phyloP scores from a whole-genome alignment of 2,113 vertebrate genomes.

The Synchiropus splendidus region DNA sequence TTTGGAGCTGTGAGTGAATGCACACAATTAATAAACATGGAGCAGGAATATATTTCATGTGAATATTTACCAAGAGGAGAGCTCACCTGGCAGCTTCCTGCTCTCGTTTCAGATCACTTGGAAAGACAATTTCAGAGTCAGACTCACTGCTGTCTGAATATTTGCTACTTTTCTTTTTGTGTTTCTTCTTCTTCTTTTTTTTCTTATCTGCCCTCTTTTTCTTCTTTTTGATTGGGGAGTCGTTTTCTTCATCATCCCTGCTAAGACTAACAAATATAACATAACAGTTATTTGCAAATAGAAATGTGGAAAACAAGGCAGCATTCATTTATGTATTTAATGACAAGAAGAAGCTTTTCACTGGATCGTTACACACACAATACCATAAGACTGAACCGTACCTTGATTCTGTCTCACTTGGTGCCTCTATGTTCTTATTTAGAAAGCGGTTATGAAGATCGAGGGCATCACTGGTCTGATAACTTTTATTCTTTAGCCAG shows the following conservation, averaged over 20 bases:
- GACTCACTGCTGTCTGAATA: slow-evolving; percentile 52
- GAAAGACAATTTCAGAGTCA: slow-evolving; percentile 55
- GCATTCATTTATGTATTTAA: background rate
- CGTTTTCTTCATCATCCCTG: slow-evolving; percentile 38
- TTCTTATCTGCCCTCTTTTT: slow-evolving; percentile 73
- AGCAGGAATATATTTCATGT: background rate
- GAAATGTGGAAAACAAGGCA: background rate
- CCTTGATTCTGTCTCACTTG: slow-evolving; percentile 33
- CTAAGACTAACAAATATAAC: slow-evolving; percentile 15
- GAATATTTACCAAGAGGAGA: background rate
- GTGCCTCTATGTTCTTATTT: slow-evolving; percentile 30
- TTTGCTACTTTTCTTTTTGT: slow-evolving; percentile 52
- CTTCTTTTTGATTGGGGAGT: slow-evolving; percentile 58
- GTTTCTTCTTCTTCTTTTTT: slow-evolving; percentile 73
- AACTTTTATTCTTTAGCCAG: slow-evolving; percentile 88
- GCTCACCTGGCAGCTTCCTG: slow-evolving; percentile 30
- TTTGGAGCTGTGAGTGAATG: slow-evolving; percentile 30
- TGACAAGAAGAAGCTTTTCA: background rate
- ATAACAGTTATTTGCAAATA: background rate
- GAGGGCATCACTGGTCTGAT: slow-evolving; percentile 63
- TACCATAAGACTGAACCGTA: slow-evolving; percentile 3
- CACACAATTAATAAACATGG: background rate
- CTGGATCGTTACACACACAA: background rate
- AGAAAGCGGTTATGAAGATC: slow-evolving; percentile 61
- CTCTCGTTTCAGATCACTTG: slow-evolving; percentile 62